phyloP scores from a whole-genome alignment of 1,140 invertebrate species.

The Helicorthomorpha holstii region DNA sequence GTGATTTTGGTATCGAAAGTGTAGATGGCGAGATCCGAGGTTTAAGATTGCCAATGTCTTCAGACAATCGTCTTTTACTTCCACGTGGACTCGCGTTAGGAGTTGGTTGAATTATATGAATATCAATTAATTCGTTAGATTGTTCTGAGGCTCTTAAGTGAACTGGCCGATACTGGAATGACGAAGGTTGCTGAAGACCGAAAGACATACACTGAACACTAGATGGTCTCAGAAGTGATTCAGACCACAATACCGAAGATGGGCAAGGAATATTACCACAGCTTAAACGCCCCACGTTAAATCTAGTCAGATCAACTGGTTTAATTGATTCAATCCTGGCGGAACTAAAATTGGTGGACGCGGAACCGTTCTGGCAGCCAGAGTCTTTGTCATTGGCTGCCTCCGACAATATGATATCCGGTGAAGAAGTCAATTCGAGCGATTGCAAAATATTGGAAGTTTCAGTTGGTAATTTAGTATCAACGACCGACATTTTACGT shows the following conservation, averaged over 20 bases:
- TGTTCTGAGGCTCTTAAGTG: background rate
- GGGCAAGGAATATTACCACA: too few relatives aligned
- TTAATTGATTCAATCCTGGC: background rate
- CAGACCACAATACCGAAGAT: background rate
- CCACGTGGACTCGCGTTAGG: constrained; percentile 60
- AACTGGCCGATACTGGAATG: background rate
- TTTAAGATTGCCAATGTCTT: constrained; percentile 2
- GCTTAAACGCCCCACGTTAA: too few relatives aligned
- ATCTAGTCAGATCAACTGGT: background rate
- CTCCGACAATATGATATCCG: background rate
- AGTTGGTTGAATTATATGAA: constrained; percentile 53
- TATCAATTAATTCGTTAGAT: constrained; percentile 32
- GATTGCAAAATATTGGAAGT: background rate
- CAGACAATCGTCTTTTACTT: constrained; percentile 40
- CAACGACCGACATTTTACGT: background rate
- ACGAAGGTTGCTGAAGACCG: background rate
- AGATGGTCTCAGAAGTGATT: background rate
- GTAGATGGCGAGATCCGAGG: background rate
- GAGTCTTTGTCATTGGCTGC: too few relatives aligned
- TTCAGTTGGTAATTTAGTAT: background rate
- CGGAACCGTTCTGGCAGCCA: background rate
- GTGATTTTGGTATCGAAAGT: background rate
- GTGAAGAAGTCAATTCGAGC: background rate
- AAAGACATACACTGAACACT: too few relatives aligned
- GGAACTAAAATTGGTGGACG: background rate